Percentiles rank a stretch among this genome's conserved stretches.
phyloP scores from a whole-genome alignment of 1,140 invertebrate genomes.

The Drosophila persimilis region DNA sequence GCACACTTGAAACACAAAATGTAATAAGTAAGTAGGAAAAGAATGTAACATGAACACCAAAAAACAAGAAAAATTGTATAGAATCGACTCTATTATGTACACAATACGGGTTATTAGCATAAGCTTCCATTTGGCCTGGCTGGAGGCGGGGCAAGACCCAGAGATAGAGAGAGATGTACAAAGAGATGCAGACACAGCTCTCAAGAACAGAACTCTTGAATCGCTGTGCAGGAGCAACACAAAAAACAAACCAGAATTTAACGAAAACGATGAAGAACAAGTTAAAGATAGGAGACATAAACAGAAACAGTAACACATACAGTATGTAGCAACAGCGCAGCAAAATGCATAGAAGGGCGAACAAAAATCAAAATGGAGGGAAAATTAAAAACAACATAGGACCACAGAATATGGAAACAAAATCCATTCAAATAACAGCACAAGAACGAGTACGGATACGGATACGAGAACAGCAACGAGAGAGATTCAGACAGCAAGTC shows the following conservation, averaged over 20 bases:
- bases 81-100: constrained; percentile 41
- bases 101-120: constrained; percentile 40
- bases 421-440: constrained; percentile 61
- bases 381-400: constrained; percentile 1
- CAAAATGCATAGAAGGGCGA: constrained; percentile 24
- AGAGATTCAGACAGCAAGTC: constrained; percentile 65
- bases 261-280: constrained; percentile 3
- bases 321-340: constrained; percentile 12
- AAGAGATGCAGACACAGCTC: constrained; percentile 43
- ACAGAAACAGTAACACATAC: constrained; percentile 23
- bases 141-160: neutral
- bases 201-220: constrained; percentile 30
- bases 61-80: constrained; percentile 25
- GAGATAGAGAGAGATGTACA: constrained; percentile 31
- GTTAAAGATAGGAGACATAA: constrained; percentile 20
- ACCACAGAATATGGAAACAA: constrained; percentile 11
- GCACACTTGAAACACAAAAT: constrained; percentile 30
- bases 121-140: constrained; percentile 18
- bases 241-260: neutral
- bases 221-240: constrained; percentile 20
- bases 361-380: constrained; percentile 17
- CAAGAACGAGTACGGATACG: constrained; percentile 52
- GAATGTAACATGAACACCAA: constrained; percentile 25
- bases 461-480: constrained; percentile 9
- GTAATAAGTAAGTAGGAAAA: constrained; percentile 24